Evolutionary conservation across 2,797 vertebrate species (phyloP), one percentile per base, ranked within the genome.

Genomic region (Notoglanidium macrostoma): DNA sequence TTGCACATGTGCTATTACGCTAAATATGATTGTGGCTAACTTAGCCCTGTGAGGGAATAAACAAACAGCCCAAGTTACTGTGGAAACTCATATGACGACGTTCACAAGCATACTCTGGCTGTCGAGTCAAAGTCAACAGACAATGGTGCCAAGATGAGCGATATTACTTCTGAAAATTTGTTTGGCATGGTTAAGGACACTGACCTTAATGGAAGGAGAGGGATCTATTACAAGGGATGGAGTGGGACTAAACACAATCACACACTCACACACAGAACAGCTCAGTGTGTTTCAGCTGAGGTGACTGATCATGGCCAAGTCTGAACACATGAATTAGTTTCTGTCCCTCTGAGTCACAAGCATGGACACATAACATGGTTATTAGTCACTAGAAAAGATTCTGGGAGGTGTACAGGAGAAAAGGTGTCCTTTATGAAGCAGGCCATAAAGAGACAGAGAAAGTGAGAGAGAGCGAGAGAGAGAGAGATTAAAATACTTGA

Each of bases 11-110:
- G 61, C 65, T 88, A 35, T 74, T 88, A 78, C 26, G 63, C 65
- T 61, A 88, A 85, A 85, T 85, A 61, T 79, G 78, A 73, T 40
- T 12, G n/a, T 85, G 87, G 84, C 84, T 91, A 84, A 89, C 74
- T 84, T 35, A n/a, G 80, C 87, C 76, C 81, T 57, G 49, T 83
- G 85, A 86, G 87, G 83, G 83, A 89, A 82, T 82, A 61, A 78
- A 87, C 49, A 95, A 95, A 95, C 93, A 95, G 91, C 90, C 89
- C 57, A 46, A 72, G 94, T 95, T 95, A 92, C 94, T 68, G 73
- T 73, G 94, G 94, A 94, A 94, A 95, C 94, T 51, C 86, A 91
- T 85, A 94, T 93, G 91, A 94, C 91, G 85, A 80, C 91, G 93
- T 91, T 74, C 74, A 85, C 87, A 86, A 91, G 92, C 85, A 90